These are phyloP conservation scores for Sebastiscus tertius DNA, from an alignment of 2,797 vertebrate genomes.

Conservation along the genomic window DNA sequence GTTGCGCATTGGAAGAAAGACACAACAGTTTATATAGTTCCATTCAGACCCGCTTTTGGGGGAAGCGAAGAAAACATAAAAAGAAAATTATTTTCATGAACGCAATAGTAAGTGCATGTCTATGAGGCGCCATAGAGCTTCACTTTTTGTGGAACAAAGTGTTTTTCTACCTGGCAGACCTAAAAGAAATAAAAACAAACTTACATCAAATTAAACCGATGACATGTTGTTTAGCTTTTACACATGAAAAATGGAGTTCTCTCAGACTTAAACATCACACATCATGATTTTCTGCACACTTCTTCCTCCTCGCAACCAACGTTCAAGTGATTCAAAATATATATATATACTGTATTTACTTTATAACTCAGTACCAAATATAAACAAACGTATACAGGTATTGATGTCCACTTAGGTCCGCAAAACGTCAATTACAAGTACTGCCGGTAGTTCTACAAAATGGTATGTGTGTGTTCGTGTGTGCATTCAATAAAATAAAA, in stretches of 20 bases:
- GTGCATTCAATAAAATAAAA: constrained; percentile 80
- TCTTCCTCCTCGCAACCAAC: constrained; percentile 60
- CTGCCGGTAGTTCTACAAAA: constrained; percentile 81
- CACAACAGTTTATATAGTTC: constrained; percentile 81
- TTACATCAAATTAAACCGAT: constrained; percentile 70
- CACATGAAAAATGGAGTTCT: constrained; percentile 73
- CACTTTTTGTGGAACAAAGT: constrained; percentile 81
- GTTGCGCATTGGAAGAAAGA: constrained; percentile 80
- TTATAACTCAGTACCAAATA: constrained; percentile 84
- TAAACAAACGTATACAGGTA: constrained; percentile 78
- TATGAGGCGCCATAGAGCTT: constrained; percentile 84
- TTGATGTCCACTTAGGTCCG: constrained; percentile 80
- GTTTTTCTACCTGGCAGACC: constrained; percentile 82
- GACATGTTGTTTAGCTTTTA: constrained; percentile 62
- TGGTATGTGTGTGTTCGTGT: constrained; percentile 56
- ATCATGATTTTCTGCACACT: constrained; percentile 61
- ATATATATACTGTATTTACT: constrained; percentile 61
- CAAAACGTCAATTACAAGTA: constrained; percentile 76
- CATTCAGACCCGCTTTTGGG: constrained; percentile 84
- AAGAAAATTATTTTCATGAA: constrained; percentile 71
- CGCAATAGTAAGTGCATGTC: constrained; percentile 86
- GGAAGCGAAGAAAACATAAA: constrained; percentile 59
- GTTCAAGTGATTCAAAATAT: constrained; percentile 80
- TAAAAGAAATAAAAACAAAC: constrained; percentile 51
- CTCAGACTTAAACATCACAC: constrained; percentile 68